Evolutionary conservation across 2,113 vertebrate genomes (phyloP).

Genomic region (Cyrtonyx montezumae): DNA sequence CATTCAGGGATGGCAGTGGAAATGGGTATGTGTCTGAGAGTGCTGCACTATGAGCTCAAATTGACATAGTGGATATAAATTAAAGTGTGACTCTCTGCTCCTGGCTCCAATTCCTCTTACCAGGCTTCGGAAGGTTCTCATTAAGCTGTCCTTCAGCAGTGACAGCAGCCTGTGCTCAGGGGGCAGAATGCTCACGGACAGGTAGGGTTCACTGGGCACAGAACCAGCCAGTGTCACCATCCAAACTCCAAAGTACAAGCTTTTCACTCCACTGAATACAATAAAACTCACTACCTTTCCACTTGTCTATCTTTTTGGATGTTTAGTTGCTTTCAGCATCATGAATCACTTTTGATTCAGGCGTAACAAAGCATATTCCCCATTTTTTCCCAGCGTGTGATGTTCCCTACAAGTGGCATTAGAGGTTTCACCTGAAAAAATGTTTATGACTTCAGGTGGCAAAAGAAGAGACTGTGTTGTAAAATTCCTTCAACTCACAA

Average conservation of each 20-base stretch:
- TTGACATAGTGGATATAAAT: not conserved
- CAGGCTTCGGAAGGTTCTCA: not conserved
- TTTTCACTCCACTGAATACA: not conserved
- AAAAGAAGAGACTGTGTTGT: not conserved
- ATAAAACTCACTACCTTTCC: not conserved
- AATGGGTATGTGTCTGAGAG: not conserved
- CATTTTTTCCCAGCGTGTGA: not conserved
- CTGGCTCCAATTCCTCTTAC: not conserved
- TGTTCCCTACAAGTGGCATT: not conserved
- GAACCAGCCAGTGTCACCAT: not conserved
- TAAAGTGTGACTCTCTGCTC: not conserved
- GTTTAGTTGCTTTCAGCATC: not conserved
- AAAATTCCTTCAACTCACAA: no score
- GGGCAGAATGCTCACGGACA: not conserved
- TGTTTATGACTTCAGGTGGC: not conserved
- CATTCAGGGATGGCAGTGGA: not conserved
- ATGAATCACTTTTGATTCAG: not conserved
- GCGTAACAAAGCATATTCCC: not conserved
- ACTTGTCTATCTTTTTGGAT: not conserved
- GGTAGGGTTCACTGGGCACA: not conserved
- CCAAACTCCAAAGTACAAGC: slow-evolving; percentile 3
- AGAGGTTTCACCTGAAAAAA: not conserved
- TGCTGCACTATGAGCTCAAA: not conserved
- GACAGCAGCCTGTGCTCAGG: not conserved
- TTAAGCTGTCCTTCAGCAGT: not conserved